Conservation (phyloP, 2,113 vertebrate species). For the Mus musculus region GRCm39 chr13:102899501-102900000, state of each 20-base stretch:
- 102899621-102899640: too few relatives aligned
- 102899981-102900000: background rate
- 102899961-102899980: background rate
- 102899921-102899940: background rate
- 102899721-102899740: too few relatives aligned
- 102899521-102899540: background rate
- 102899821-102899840: too few relatives aligned
- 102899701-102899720: too few relatives aligned
- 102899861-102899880: background rate
- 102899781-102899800: too few relatives aligned
- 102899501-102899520: background rate
- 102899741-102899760: too few relatives aligned
- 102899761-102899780: too few relatives aligned
- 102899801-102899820: too few relatives aligned
- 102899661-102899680: too few relatives aligned
- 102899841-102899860: background rate
- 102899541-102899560: background rate
- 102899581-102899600: background rate
- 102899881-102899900: background rate
- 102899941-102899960: background rate
- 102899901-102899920: background rate
- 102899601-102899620: too few relatives aligned
- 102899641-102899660: too few relatives aligned
- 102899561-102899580: background rate
- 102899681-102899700: too few relatives aligned